Percentiles rank a stretch among this genome's conserved stretches.
Evolutionary conservation across 2,888 invertebrate genomes (phyloP).

Genomic region (Drymonia ruficornis): DNA sequence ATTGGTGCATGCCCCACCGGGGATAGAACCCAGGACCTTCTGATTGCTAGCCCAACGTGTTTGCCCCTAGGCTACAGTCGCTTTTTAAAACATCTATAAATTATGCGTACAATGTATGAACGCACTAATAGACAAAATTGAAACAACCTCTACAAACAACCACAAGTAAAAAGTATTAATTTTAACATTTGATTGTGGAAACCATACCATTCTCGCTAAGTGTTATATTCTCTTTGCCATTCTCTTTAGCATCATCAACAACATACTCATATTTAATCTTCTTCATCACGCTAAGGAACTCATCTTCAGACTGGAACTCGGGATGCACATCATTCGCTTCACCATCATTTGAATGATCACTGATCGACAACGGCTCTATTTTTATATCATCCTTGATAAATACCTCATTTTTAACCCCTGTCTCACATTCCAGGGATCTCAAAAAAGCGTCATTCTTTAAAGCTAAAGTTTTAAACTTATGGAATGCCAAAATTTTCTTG

Average conservation of each 20-base stretch:
- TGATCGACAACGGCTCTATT: conserved; percentile 18
- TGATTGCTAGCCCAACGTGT: too few relatives aligned
- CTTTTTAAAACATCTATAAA: too few relatives aligned
- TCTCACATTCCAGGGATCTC: conserved; percentile 30
- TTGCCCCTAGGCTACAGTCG: too few relatives aligned
- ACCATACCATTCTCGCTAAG: background rate
- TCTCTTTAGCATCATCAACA: conserved; percentile 47
- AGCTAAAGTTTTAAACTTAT: conserved; percentile 65
- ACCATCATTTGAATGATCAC: conserved; percentile 26
- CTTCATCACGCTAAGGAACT: conserved; percentile 50
- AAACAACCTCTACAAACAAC: background rate
- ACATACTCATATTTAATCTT: conserved; percentile 55
- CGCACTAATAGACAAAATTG: background rate
- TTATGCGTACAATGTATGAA: too few relatives aligned
- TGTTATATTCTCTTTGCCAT: conserved; percentile 39
- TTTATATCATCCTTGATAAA: conserved; percentile 31
- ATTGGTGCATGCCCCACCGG: too few relatives aligned
- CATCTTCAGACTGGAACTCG: conserved; percentile 60
- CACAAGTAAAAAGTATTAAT: too few relatives aligned
- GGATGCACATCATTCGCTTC: conserved; percentile 17
- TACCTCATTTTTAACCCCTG: conserved; percentile 38
- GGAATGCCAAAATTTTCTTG: conserved; percentile 57
- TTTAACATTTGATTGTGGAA: background rate
- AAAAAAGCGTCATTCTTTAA: conserved; percentile 59
- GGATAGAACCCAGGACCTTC: too few relatives aligned